These are phyloP conservation scores for Arizona elegans DNA, from an alignment of 2,113 vertebrate species.

Conservation along the genomic window DNA sequence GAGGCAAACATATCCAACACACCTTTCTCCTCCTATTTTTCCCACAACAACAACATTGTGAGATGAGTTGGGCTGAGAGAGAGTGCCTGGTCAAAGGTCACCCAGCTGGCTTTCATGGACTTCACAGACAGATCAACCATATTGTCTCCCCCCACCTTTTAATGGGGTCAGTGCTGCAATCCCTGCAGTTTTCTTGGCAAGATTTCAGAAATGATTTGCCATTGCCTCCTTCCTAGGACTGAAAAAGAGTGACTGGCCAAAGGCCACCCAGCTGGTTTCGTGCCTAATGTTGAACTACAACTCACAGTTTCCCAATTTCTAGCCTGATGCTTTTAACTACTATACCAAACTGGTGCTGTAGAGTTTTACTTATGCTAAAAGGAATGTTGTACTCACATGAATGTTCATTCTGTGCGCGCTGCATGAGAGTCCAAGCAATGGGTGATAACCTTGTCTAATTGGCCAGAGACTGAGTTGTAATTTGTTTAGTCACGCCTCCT, in stretches of 20 bases:
- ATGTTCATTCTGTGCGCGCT: too few relatives aligned
- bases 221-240: neutral
- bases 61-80: neutral
- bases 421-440: too few relatives aligned
- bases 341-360: neutral
- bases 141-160: neutral
- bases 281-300: neutral
- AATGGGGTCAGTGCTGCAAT: neutral
- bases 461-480: too few relatives aligned
- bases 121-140: neutral
- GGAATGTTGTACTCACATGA: too few relatives aligned
- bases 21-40: neutral
- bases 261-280: neutral
- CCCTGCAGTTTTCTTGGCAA: neutral
- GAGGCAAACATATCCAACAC: too few relatives aligned
- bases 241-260: neutral
- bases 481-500: too few relatives aligned
- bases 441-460: too few relatives aligned
- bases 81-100: neutral
- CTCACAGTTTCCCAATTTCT: neutral
- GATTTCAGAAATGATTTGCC: neutral
- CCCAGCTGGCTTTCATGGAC: neutral
- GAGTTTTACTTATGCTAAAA: neutral
- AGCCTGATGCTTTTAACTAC: neutral
- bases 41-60: neutral